A percentile compares a stretch with the other conserved stretches of the same genome.
Conservation (phyloP, 2,888 invertebrate species). For the Cantharis rustica region DNA sequence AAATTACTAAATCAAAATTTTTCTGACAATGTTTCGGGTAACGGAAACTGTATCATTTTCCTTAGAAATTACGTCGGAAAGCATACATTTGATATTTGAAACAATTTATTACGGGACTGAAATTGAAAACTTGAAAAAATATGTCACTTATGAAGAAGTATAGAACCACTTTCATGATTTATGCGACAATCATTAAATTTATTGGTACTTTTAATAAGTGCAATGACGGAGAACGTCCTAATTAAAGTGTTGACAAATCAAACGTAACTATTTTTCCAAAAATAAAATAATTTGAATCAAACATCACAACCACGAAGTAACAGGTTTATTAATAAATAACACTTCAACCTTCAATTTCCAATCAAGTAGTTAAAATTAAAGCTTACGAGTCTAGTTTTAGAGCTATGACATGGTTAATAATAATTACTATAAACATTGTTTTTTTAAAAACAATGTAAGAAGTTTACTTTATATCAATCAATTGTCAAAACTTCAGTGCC, state of each 20-base stretch:
- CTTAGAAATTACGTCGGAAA: not conserved
- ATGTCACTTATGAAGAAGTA: not conserved
- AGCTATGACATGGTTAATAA: not conserved
- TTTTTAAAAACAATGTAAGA: no score
- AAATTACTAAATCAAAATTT: not conserved
- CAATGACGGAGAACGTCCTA: not conserved
- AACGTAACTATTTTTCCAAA: not conserved
- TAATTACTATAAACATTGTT: no score
- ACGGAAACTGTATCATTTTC: not conserved
- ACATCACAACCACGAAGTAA: not conserved
- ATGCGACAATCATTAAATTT: not conserved
- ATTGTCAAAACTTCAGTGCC: no score
- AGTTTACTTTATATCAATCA: no score
- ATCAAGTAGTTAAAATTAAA: not conserved
- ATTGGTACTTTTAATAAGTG: not conserved
- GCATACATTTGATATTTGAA: no score
- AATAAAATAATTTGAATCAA: not conserved
- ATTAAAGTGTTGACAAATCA: not conserved
- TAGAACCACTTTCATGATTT: not conserved
- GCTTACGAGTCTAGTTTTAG: not conserved
- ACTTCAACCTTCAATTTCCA: not conserved
- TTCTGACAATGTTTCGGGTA: not conserved
- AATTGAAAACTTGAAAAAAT: not conserved
- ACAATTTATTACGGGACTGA: not conserved
- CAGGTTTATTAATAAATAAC: not conserved